Percentiles rank a stretch among this genome's conserved stretches.
phyloP scores from a whole-genome alignment of 2,888 invertebrate genomes.

The Deilephila elpenor region DNA sequence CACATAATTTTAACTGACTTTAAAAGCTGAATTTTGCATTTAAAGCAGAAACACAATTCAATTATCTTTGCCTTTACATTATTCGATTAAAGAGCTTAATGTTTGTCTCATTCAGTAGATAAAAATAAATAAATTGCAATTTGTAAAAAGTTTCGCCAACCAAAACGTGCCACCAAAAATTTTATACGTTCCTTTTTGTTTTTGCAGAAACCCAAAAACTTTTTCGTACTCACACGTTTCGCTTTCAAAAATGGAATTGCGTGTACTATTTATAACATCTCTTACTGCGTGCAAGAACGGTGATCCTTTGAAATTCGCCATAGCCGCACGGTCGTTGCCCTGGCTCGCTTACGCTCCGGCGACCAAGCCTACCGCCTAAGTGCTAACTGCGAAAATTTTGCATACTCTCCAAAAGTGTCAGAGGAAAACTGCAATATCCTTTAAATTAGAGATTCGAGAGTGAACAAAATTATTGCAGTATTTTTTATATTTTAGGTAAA shows the following conservation, averaged over 20 bases:
- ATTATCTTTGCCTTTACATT: too few species aligned
- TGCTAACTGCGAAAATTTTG: conserved; percentile 23
- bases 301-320: conserved; percentile 42
- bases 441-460: too few species aligned
- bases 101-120: too few species aligned
- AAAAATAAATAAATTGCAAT: too few species aligned
- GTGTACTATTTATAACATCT: conserved; percentile 24
- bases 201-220: neutral
- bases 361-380: conserved; percentile 38
- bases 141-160: too few species aligned
- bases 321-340: conserved; percentile 57
- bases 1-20: too few species aligned
- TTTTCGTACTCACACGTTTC: neutral
- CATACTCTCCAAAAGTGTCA: neutral
- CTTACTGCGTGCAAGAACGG: conserved; percentile 17
- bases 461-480: too few species aligned
- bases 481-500: too few species aligned
- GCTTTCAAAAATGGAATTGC: conserved; percentile 8
- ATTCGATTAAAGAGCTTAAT: too few species aligned
- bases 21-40: too few species aligned
- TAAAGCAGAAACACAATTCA: too few species aligned
- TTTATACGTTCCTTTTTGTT: neutral
- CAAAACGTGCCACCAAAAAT: neutral
- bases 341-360: conserved; percentile 55
- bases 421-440: neutral